Conservation (phyloP, 2,797 vertebrate species). For the Peromyscus eremicus region DNA sequence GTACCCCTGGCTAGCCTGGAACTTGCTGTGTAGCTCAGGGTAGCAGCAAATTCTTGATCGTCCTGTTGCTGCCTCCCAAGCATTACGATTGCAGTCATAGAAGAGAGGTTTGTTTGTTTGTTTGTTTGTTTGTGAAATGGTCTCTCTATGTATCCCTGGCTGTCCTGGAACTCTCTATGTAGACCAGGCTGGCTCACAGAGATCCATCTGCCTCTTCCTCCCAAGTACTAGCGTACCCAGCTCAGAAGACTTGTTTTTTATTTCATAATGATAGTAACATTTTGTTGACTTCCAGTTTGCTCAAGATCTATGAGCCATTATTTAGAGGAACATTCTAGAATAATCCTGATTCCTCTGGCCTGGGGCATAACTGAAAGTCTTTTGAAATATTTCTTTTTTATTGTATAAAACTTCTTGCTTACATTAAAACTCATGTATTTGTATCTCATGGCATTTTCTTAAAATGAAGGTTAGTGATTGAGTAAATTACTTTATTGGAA, state of each 20-base stretch:
- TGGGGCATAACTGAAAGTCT: conserved; percentile 1
- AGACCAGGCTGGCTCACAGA: neutral
- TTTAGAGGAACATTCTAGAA: neutral
- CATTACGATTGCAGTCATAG: neutral
- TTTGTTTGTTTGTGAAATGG: neutral
- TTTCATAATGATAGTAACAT: conserved; percentile 30
- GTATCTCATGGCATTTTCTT: conserved; percentile 24
- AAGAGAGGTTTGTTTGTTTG: neutral
- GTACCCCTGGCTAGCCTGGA: neutral
- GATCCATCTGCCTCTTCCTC: neutral
- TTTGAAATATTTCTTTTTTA: neutral
- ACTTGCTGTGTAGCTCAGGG: neutral
- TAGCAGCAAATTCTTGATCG: neutral
- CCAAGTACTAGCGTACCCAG: neutral
- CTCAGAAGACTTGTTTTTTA: neutral
- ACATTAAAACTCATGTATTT: conserved; percentile 38
- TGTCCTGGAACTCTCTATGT: neutral
- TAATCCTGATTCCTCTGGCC: neutral
- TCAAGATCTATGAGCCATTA: neutral
- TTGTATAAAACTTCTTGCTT: conserved; percentile 31
- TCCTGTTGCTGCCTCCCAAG: neutral
- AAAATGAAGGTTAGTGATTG: conserved; percentile 28
- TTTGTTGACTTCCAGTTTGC: conserved; percentile 48
- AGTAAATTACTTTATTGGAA: neutral
- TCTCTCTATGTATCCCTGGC: neutral